Percentiles rank a stretch among this genome's conserved stretches.
Conservation (phyloP, 2,113 vertebrate genomes). For the Drymodes brunneopygia region DNA sequence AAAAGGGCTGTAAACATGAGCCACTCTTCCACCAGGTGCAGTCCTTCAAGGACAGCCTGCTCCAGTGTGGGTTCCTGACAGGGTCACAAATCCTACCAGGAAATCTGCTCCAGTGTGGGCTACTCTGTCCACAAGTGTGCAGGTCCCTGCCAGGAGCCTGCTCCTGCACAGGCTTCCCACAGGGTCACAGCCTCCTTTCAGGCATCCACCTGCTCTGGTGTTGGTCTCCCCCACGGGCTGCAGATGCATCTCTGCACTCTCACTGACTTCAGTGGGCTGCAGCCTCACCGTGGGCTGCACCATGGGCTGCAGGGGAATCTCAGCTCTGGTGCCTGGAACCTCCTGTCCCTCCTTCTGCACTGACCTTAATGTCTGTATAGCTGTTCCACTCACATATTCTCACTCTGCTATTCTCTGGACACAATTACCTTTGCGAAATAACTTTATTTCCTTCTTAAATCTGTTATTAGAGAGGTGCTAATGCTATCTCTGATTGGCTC, state of each 20-base stretch:
- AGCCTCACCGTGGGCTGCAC: too few relatives aligned
- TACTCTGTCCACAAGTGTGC: background rate
- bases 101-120: background rate
- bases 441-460: background rate
- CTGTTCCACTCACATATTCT: background rate
- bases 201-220: background rate
- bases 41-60: background rate
- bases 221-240: background rate
- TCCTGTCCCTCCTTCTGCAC: background rate
- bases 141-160: background rate
- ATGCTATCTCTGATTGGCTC: background rate
- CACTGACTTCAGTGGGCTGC: rapidly evolving
- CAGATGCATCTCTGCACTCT: background rate
- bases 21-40: background rate
- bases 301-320: rapidly evolving
- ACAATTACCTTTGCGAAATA: background rate
- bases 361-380: background rate
- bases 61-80: rapidly evolving
- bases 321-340: background rate
- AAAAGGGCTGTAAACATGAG: background rate
- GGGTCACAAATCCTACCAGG: background rate
- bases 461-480: background rate
- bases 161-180: background rate
- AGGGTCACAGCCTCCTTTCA: background rate
- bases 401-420: background rate